These are phyloP conservation scores for Sesamia inferens DNA, from an alignment of 2,888 invertebrate species.

Conservation along the genomic window DNA sequence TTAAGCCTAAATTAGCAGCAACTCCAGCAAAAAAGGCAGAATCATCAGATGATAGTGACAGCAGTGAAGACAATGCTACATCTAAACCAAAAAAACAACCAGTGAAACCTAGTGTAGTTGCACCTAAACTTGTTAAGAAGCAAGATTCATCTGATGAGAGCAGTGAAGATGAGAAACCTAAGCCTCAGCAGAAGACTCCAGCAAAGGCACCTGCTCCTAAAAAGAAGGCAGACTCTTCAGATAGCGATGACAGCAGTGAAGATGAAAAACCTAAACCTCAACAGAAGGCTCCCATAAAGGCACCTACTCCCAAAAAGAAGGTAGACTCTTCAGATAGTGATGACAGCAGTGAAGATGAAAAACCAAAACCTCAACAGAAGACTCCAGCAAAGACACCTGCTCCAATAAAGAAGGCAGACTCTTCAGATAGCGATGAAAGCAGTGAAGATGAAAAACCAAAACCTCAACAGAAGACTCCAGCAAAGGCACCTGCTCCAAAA, in stretches of 20 bases:
- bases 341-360: constrained; percentile 76
- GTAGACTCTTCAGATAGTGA: constrained; percentile 77
- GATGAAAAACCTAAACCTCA: constrained; percentile 32
- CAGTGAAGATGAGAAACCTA: constrained; percentile 78
- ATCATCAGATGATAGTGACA: constrained; percentile 76
- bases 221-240: constrained; percentile 58
- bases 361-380: constrained; percentile 67
- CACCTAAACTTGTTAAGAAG: constrained; percentile 68
- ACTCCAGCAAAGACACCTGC: constrained; percentile 65
- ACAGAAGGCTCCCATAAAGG: background rate
- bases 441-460: constrained; percentile 69
- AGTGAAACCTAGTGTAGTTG: constrained; percentile 69
- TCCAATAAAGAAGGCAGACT: constrained; percentile 58
- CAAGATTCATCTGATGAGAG: constrained; percentile 75
- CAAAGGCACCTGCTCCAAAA: constrained; percentile 37
- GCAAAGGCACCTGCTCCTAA: constrained; percentile 63
- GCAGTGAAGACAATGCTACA: constrained; percentile 68
- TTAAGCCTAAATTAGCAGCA: constrained; percentile 52
- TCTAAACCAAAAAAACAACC: constrained; percentile 68
- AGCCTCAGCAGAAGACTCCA: constrained; percentile 63
- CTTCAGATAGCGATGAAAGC: constrained; percentile 70
- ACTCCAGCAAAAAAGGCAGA: constrained; percentile 55
- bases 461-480: too few species aligned
- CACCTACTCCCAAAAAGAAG: constrained; percentile 52
- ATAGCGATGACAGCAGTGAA: constrained; percentile 77